Conservation (phyloP, 2,797 vertebrate genomes). For the Gouania willdenowi region DNA sequence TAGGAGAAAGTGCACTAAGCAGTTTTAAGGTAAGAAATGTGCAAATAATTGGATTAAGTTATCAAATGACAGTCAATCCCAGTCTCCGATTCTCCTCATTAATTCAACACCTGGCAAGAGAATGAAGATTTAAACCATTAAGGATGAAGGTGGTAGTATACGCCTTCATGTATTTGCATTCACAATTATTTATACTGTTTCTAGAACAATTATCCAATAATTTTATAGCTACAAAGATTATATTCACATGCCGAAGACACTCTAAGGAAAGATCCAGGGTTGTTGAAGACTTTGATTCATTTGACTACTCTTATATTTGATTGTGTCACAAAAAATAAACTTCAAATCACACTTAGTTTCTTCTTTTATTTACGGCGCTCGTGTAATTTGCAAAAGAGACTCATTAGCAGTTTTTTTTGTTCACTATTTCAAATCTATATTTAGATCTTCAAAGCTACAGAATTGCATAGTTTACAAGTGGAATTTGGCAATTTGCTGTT, state of each 20-base stretch:
- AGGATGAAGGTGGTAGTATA: too few relatives aligned
- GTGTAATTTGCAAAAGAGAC: too few relatives aligned
- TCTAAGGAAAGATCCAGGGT: slow-evolving; percentile 57
- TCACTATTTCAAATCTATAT: too few relatives aligned
- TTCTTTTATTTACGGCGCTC: slow-evolving; percentile 36
- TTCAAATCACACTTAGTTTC: slow-evolving; percentile 42
- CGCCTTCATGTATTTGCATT: slow-evolving; percentile 28
- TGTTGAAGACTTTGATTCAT: slow-evolving; percentile 51
- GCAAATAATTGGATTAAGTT: slow-evolving; percentile 40
- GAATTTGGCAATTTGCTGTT: too few relatives aligned
- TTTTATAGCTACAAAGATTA: slow-evolving; percentile 64
- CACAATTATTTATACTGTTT: slow-evolving; percentile 45
- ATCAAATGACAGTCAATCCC: slow-evolving; percentile 6
- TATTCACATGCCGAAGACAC: slow-evolving; percentile 37
- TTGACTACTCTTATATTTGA: slow-evolving; percentile 61
- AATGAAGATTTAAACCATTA: slow-evolving; percentile 23
- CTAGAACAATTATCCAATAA: slow-evolving; percentile 28
- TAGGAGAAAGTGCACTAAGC: slow-evolving; percentile 41
- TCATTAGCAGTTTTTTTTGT: too few relatives aligned
- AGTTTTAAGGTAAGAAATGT: slow-evolving; percentile 40
- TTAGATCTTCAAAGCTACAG: too few relatives aligned
- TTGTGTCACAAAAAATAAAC: slow-evolving; percentile 66
- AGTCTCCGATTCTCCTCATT: slow-evolving; percentile 19
- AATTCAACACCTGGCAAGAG: slow-evolving; percentile 40
- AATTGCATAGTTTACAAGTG: too few relatives aligned